A percentile compares a stretch with the other conserved stretches of the same genome.
Evolutionary conservation across 23 tunicate species (phyloP).

Genomic region (Halocynthia aurantium): DNA sequence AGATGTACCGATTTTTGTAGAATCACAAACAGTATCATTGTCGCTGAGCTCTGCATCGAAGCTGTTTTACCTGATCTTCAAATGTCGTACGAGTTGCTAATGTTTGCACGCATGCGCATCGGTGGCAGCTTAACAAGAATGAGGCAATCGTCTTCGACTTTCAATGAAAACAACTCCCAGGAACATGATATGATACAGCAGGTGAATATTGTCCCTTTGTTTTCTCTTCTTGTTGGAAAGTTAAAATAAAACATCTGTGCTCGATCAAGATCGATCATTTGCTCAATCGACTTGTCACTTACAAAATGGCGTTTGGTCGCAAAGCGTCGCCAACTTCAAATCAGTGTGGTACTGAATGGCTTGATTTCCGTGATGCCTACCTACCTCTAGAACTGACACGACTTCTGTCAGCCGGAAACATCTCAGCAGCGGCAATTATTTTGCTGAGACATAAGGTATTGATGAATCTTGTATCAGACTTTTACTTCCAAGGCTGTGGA

Average conservation of each 20-base stretch:
- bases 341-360: conserved; percentile 24
- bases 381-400: conserved; percentile 36
- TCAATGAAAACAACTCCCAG: too few relatives aligned
- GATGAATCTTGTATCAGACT: background rate
- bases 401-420: conserved; percentile 30
- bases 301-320: conserved; percentile 42
- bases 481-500: background rate
- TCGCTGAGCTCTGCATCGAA: conserved; percentile 41
- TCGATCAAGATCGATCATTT: conserved; percentile 35
- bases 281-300: conserved; percentile 57
- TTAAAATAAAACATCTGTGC: background rate
- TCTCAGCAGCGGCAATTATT: conserved; percentile 45
- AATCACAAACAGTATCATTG: conserved; percentile 19
- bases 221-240: background rate
- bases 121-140: conserved; percentile 1
- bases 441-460: conserved; percentile 61
- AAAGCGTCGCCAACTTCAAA: background rate
- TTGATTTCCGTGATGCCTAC: conserved; percentile 22
- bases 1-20: conserved; percentile 12
- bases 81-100: conserved; percentile 31
- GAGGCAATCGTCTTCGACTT: too few relatives aligned
- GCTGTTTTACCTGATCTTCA: conserved; percentile 19
- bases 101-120: conserved; percentile 24
- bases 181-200: background rate
- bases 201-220: background rate